Percentiles rank a stretch among this genome's conserved stretches.
Conservation (phyloP, 2,113 vertebrate genomes). For the Strigops habroptila region DNA sequence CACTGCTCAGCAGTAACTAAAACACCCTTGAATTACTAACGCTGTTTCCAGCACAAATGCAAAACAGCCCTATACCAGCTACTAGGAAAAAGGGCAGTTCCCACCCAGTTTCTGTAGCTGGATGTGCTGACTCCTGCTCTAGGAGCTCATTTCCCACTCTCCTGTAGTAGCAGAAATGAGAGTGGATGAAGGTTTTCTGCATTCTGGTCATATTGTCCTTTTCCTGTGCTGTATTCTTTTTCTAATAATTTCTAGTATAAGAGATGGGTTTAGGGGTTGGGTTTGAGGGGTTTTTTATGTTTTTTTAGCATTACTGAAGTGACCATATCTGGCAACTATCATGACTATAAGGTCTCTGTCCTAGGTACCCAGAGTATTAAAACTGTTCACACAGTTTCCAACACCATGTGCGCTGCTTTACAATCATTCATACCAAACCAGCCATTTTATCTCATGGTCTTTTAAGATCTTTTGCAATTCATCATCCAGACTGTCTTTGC, state of each 20-base stretch:
- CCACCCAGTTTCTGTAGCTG: background rate
- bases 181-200: background rate
- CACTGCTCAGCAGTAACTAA: background rate
- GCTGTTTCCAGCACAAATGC: background rate
- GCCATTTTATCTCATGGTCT: background rate
- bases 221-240: background rate
- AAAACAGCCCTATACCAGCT: background rate
- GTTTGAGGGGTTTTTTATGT: accelerated
- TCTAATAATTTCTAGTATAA: background rate
- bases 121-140: background rate
- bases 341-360: background rate
- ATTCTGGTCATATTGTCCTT: background rate
- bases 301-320: background rate
- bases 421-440: background rate
- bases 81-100: background rate
- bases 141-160: background rate
- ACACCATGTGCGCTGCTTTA: background rate
- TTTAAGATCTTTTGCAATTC: background rate
- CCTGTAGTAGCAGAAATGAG: background rate
- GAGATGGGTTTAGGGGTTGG: background rate
- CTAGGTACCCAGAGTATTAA: background rate
- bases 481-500: background rate
- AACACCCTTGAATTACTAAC: background rate
- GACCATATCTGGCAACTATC: background rate
- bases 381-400: background rate